Conservation (phyloP, 2,888 invertebrate genomes). For the Caenorhabditis angaria region DNA sequence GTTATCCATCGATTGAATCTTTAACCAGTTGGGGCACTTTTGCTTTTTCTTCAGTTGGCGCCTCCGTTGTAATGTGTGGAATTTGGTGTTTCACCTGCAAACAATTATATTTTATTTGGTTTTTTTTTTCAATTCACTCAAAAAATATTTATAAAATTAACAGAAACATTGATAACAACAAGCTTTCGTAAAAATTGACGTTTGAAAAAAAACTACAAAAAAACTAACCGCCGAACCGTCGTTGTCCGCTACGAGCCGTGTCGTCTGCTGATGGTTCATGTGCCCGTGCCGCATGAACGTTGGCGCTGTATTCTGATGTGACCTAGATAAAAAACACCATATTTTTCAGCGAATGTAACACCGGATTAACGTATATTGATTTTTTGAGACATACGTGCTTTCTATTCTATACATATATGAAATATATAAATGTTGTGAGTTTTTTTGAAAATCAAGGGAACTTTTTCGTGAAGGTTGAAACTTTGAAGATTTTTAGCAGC, state of each 20-base stretch:
- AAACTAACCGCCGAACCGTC: conserved; percentile 61
- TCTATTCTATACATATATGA: neutral
- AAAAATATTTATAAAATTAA: neutral
- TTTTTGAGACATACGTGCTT: neutral
- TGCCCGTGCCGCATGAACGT: conserved; percentile 68
- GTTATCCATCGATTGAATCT: conserved; percentile 49
- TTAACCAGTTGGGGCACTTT: conserved; percentile 59
- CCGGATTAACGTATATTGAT: neutral
- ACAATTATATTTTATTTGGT: neutral
- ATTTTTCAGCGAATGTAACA: neutral
- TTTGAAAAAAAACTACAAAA: conserved; percentile 8
- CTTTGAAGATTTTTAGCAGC: no score
- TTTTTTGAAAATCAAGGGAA: neutral
- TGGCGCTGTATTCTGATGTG: conserved; percentile 55
- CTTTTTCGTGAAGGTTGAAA: neutral
- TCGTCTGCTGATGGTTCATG: conserved; percentile 64
- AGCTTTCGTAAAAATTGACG: neutral
- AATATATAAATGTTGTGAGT: no score
- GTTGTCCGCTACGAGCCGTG: conserved; percentile 62
- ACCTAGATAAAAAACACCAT: conserved; percentile 20
- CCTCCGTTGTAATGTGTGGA: conserved; percentile 59
- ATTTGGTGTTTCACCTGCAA: conserved; percentile 59
- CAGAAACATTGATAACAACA: conserved; percentile 1
- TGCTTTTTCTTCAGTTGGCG: conserved; percentile 53
- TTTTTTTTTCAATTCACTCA: neutral